These are phyloP conservation scores for Danaus chrysippus DNA, from an alignment of 2,888 invertebrate species.

Conservation along the genomic window DNA sequence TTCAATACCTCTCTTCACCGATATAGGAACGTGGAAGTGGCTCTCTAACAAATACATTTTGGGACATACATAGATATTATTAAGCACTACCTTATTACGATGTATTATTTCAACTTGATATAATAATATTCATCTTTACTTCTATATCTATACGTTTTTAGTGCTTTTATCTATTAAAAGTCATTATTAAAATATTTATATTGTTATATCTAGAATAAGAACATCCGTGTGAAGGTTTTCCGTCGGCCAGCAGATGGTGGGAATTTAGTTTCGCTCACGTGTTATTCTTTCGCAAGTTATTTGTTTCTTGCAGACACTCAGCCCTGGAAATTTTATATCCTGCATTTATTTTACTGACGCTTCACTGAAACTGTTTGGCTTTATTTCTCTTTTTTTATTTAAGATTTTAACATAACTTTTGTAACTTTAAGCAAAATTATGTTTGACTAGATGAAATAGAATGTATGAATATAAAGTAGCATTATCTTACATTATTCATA, in stretches of 20 bases:
- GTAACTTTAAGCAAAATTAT: background rate
- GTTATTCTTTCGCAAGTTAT: conserved; percentile 64
- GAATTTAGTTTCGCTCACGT: conserved; percentile 63
- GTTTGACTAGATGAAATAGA: background rate
- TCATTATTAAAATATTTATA: background rate
- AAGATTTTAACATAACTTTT: background rate
- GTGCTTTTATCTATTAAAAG: no score
- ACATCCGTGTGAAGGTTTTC: conserved; percentile 38
- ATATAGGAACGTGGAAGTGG: conserved; percentile 9
- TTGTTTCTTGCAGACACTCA: conserved; percentile 45
- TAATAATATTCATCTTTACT: no score
- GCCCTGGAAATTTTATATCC: conserved; percentile 32
- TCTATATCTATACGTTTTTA: no score
- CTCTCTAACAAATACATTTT: conserved; percentile 3
- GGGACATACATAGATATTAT: background rate
- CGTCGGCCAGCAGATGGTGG: conserved; percentile 56
- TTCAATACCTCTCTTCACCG: conserved; percentile 55
- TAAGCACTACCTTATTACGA: no score
- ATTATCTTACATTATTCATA: no score
- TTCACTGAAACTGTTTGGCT: conserved; percentile 8
- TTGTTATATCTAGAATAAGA: conserved; percentile 34
- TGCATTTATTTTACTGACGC: conserved; percentile 31
- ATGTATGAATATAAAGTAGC: no score
- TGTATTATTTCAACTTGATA: no score
- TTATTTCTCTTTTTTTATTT: conserved; percentile 18